Conservation (phyloP, 2,113 vertebrate genomes). For the Prunella fulvescens region DNA sequence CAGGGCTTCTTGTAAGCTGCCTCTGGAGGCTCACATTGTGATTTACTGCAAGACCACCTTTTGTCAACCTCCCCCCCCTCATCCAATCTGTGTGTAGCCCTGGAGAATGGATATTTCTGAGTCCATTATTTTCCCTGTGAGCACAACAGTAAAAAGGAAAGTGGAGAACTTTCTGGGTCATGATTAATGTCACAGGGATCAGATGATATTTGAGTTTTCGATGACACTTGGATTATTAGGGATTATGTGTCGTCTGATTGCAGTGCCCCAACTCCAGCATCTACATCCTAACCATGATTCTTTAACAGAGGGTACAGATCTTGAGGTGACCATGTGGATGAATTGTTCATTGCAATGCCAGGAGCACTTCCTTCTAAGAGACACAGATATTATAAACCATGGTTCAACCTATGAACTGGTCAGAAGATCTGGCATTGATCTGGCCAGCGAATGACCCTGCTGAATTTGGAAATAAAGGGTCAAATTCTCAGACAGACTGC, state of each 20-base stretch:
- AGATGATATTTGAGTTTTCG: neutral
- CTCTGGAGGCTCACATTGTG: neutral
- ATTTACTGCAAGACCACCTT: neutral
- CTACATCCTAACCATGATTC: neutral
- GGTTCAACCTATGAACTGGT: neutral
- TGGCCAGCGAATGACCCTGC: neutral
- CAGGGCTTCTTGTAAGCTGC: fast-evolving
- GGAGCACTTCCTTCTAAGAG: neutral
- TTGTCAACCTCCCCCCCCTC: fast-evolving
- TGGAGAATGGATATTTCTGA: neutral
- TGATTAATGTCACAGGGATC: neutral
- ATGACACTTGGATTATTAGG: neutral
- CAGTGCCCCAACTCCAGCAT: neutral
- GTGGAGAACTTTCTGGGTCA: neutral
- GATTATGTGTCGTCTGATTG: neutral
- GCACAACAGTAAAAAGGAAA: neutral
- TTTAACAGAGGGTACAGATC: neutral
- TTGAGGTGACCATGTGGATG: neutral
- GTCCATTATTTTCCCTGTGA: neutral
- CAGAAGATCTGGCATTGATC: neutral
- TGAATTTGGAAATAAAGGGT: neutral
- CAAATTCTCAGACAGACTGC: neutral
- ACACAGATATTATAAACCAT: neutral
- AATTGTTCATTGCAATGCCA: neutral
- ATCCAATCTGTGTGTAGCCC: neutral